Evolutionary conservation across 1,140 invertebrate species (phyloP), one percentile per base, ranked within the genome.

Genomic region (Bombus balteatus): DNA sequence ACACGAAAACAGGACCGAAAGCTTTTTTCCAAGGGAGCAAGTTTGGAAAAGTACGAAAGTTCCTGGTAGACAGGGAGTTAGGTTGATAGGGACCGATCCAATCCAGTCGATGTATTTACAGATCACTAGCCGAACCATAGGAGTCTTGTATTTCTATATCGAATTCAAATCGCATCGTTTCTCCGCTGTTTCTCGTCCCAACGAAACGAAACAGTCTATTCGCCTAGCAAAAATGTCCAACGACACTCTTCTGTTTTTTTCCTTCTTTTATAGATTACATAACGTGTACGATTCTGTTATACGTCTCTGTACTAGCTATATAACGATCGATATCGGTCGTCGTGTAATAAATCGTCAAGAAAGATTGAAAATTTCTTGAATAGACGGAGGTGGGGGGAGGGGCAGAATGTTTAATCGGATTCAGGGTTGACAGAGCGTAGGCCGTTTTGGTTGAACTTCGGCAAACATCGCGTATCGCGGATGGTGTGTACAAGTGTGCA

Each of bases 101-200:
- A 93, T 93, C 73, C 83, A 80, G 73, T 79, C 90, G 87, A 91
- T 92, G 86, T 92, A 92, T 91, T 92, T 91, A 93, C 91, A 92
- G 89, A 92, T 92, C 89, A 91, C 86, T 91, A 88, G 87, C 77
- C 68, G 71, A 74, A 39, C 83, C 68, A 84, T 90, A 88, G 57
- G 62, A 90, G 62, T 71, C 47, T 89, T 91, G 88, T 91, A 88
- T 73, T 74, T 81, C 87, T 92, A 90, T 90, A 92, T 93, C 86
- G 91, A 85, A 92, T 92, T 92, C 89, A 90, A 93, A 93, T 93
- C 79, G 90, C 82, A 78, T 74, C 28, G 70, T 88, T 68, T n/a
- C 53, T n/a, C 34, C 25, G 62, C 28, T 77, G 72, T 74, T 62
- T 62, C 59, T 37, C 43, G n/a, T 70, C 25, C 43, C 15, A 28